Evolutionary conservation across 2,113 vertebrate genomes (phyloP).

Genomic region (Phyllostomus discolor): DNA sequence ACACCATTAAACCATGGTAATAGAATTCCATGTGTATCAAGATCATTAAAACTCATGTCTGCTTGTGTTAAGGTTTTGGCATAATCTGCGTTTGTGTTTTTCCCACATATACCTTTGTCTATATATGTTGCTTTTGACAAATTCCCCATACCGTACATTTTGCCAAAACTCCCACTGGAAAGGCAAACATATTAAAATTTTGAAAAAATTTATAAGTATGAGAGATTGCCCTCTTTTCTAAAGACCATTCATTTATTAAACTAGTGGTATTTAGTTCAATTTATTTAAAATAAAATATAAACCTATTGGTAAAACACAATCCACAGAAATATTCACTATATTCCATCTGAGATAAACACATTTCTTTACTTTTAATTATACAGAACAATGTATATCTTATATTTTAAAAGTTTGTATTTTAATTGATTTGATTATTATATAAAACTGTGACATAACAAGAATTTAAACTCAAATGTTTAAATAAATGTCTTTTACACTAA

Average conservation of each 20-base stretch:
- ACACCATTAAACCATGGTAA: background rate
- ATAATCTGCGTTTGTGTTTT: background rate
- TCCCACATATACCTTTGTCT: background rate
- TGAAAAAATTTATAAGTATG: background rate
- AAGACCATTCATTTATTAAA: background rate
- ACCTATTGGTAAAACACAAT: background rate
- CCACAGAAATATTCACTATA: background rate
- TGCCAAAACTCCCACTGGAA: background rate
- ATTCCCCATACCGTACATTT: background rate
- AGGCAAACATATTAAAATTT: background rate
- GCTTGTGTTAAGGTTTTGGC: background rate
- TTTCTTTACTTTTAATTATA: background rate
- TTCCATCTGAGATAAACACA: background rate
- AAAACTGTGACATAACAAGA: background rate
- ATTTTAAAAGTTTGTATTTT: background rate
- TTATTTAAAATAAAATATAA: background rate
- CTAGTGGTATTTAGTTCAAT: background rate
- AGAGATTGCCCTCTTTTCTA: background rate
- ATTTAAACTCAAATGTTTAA: background rate
- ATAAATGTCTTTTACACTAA: background rate
- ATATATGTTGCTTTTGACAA: background rate
- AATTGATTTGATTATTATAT: background rate
- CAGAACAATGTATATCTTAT: background rate
- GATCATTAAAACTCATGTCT: background rate
- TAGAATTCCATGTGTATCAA: background rate